Evolutionary conservation across 1,140 invertebrate species (phyloP), one percentile per base, ranked within the genome.

Genomic region (Parapsyche elsis): DNA sequence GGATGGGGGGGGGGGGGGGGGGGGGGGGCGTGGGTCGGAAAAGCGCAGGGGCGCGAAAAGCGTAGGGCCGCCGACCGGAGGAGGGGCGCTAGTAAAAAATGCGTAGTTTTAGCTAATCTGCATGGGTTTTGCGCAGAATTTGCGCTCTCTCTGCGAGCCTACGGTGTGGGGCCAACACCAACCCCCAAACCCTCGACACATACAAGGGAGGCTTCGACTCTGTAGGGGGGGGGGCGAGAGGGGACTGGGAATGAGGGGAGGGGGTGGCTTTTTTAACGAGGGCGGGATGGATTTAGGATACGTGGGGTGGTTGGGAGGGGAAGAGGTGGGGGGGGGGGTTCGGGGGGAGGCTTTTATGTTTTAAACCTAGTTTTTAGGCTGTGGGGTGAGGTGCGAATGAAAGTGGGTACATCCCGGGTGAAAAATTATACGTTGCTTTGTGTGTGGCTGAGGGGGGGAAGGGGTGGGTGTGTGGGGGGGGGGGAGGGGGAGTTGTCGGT

Each of bases 31-130:
- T 71, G 79, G 80, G 84, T 82, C 74, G 71, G 80, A 83, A 83
- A 86, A 44, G 67, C 26, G 45, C 78, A 21, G 78, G 83, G 82
- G 82, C 82, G 83, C 84, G 82, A 79, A 74, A 75, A 26, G 80
- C 83, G 81, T n/a, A 83, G 84, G 74, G 85, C 84, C 71, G 79
- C 80, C 84, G 84, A 71, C 75, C 78, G 84, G 84, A 86, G 53
- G 4, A 67, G 79, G 78, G 78, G 82, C 78, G 82, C 80, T 80
- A 88, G 88, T 88, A 87, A 89, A 89, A 89, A 89, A 88, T 88
- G 87, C 88, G 87, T 89, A 89, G 88, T 89, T 89, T 89, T 89
- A 89, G 88, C 88, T 89, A 89, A 89, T 89, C 88, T 89, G 86
- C 88, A 88, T 88, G 86, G 83, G 81, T 81, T 83, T 82, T 82